These are phyloP conservation scores for Bugulina stolonifera DNA, from an alignment of 2,888 invertebrate species.

Conservation along the genomic window DNA sequence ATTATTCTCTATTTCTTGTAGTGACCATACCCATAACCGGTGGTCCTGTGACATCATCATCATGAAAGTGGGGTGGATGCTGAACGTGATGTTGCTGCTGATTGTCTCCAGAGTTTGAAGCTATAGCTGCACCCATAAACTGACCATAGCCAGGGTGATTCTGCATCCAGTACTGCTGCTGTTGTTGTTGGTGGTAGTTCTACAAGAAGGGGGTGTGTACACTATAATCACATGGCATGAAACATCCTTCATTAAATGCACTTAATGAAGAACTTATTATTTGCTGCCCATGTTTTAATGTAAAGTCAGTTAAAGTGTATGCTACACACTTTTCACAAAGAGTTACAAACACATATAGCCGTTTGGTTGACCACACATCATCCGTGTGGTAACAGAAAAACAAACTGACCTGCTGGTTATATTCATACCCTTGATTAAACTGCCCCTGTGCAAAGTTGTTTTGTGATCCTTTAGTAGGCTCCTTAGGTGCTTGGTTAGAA, in stretches of 20 bases:
- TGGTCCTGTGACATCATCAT: slow-evolving; percentile 6
- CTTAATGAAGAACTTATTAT: not conserved
- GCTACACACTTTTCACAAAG: no score
- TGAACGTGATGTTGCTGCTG: not conserved
- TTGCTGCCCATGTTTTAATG: not conserved
- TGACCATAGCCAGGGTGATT: not conserved
- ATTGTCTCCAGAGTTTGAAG: not conserved
- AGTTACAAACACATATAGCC: no score
- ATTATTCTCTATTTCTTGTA: no score
- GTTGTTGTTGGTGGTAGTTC: slow-evolving; percentile 3
- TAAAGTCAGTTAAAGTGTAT: not conserved
- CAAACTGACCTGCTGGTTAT: slow-evolving; percentile 25
- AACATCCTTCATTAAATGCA: not conserved
- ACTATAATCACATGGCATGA: not conserved
- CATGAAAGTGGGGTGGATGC: slow-evolving; percentile 6
- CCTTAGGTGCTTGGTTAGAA: not conserved
- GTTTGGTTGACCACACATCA: not conserved
- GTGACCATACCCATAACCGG: not conserved
- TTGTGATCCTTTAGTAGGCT: not conserved
- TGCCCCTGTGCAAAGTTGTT: not conserved
- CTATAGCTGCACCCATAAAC: not conserved
- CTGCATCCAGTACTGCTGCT: slow-evolving; percentile 16
- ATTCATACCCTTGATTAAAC: slow-evolving; percentile 24
- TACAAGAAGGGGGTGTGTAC: not conserved
- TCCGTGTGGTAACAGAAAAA: not conserved